Conservation (phyloP, 2,113 vertebrate genomes). For the Charadrius vociferus region DNA sequence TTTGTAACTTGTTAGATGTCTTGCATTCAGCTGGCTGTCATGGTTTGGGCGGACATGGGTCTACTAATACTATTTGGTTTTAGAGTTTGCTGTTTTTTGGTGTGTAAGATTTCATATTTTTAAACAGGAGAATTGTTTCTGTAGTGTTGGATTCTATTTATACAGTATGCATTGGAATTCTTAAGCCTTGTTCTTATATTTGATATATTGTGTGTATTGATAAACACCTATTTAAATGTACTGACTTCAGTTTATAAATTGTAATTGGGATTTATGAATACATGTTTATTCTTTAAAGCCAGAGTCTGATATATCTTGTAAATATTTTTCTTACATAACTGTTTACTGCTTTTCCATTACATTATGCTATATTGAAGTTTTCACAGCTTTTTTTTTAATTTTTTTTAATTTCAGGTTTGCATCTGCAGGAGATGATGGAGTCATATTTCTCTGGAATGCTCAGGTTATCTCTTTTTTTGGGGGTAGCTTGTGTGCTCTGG, state of each 20-base stretch:
- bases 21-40: not conserved
- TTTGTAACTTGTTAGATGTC: not conserved
- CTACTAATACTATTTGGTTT: not conserved
- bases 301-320: not conserved
- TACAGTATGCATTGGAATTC: not conserved
- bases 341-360: not conserved
- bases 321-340: not conserved
- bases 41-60: not conserved
- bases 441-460: slow-evolving; percentile 89
- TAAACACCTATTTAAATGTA: not conserved
- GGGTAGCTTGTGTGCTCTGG: not conserved
- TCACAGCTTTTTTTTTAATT: not conserved
- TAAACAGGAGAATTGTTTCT: not conserved
- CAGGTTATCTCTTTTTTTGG: slow-evolving; percentile 77
- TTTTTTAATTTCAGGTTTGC: slow-evolving; percentile 82
- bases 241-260: not conserved
- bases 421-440: slow-evolving; percentile 93
- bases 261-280: not conserved
- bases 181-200: not conserved
- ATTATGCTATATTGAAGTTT: not conserved
- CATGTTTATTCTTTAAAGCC: not conserved
- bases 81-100: not conserved
- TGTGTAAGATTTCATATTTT: not conserved
- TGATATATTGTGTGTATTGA: not conserved
- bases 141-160: not conserved